Evolutionary conservation across 2,888 invertebrate genomes (phyloP).

Genomic region (Limnephilus marmoratus): DNA sequence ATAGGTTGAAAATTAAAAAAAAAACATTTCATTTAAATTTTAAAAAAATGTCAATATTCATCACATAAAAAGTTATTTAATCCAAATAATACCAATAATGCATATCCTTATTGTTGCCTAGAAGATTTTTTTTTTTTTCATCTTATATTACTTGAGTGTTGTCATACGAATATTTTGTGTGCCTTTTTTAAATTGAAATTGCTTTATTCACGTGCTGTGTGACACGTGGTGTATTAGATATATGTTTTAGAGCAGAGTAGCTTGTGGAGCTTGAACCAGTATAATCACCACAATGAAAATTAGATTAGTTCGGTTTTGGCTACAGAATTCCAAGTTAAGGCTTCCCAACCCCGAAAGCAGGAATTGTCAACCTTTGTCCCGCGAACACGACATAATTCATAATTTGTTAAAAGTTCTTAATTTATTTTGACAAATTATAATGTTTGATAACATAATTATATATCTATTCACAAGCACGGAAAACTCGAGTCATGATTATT

Average conservation of each 20-base stretch:
- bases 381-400: not conserved
- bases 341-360: not conserved
- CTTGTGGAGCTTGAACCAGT: not conserved
- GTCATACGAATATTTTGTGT: too few species aligned
- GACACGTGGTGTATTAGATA: not conserved
- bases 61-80: too few species aligned
- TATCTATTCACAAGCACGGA: too few species aligned
- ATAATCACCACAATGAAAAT: slow-evolving; percentile 56
- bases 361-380: not conserved
- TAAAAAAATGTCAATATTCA: too few species aligned
- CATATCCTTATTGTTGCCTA: too few species aligned
- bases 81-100: too few species aligned
- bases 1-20: too few species aligned
- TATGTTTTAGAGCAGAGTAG: slow-evolving; percentile 18
- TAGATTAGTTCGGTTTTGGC: slow-evolving; percentile 38
- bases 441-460: not conserved
- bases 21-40: too few species aligned
- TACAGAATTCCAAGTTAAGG: slow-evolving; percentile 3
- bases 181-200: too few species aligned
- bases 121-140: too few species aligned
- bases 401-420: not conserved
- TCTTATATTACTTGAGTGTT: too few species aligned
- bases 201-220: not conserved
- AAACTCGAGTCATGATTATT: too few species aligned
- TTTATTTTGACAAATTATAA: not conserved